Evolutionary conservation across 2,797 vertebrate species (phyloP).

Genomic region (Scolopax bukidnonensis): DNA sequence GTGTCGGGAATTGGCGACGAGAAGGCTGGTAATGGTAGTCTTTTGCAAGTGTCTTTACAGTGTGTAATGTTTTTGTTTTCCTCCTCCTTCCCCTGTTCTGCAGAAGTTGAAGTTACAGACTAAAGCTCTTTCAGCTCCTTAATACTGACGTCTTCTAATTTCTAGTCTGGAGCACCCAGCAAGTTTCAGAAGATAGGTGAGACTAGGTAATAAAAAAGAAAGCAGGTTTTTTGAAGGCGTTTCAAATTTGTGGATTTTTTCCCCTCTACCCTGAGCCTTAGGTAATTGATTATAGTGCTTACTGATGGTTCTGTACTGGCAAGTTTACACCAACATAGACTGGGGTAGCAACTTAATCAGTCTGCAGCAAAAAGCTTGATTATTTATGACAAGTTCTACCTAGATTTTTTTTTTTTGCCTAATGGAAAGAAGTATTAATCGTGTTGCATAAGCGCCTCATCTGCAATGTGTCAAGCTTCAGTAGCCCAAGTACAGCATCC

Average conservation of each 20-base stretch:
- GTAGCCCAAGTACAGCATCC: not conserved
- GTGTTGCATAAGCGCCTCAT: not conserved
- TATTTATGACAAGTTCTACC: not conserved
- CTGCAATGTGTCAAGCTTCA: not conserved
- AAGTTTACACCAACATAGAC: not conserved
- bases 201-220: not conserved
- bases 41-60: not conserved
- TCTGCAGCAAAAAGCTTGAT: not conserved
- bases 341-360: not conserved
- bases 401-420: not conserved
- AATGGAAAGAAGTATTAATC: not conserved
- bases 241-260: not conserved
- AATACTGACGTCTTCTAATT: not conserved
- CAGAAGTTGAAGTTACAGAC: not conserved
- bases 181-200: not conserved
- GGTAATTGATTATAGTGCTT: not conserved
- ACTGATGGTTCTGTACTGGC: not conserved
- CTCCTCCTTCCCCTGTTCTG: not conserved
- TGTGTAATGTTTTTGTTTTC: fast-evolving
- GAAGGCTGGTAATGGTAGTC: not conserved
- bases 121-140: not conserved
- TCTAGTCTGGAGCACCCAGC: not conserved
- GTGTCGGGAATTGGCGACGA: no score
- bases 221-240: not conserved
- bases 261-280: not conserved